Evolutionary conservation across 2,888 invertebrate genomes (phyloP).

Genomic region (Capitulum mitella): DNA sequence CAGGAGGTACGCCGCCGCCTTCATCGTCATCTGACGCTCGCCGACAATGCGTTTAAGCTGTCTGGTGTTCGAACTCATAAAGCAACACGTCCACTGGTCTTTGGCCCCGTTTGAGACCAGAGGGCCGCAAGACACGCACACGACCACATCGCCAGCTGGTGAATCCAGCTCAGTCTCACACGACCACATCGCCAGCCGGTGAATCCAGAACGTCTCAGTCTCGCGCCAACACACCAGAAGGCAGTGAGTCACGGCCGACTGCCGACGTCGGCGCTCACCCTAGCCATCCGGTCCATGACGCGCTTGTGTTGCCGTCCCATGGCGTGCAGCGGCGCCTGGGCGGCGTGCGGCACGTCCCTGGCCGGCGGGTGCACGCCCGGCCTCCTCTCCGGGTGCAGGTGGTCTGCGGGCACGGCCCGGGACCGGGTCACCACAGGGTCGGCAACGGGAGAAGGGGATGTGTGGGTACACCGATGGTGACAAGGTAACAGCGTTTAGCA

Average conservation of each 20-base stretch:
- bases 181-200: too few relatives aligned
- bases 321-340: not conserved
- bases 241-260: not conserved
- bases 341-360: not conserved
- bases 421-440: not conserved
- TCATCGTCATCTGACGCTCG: too few relatives aligned
- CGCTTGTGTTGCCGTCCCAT: slow-evolving; percentile 2
- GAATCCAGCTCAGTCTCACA: not conserved
- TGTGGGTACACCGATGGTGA: too few relatives aligned
- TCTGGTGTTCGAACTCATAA: too few relatives aligned
- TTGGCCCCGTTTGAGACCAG: too few relatives aligned
- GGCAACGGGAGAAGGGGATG: too few relatives aligned
- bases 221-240: not conserved
- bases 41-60: too few relatives aligned
- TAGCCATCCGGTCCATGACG: not conserved
- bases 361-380: not conserved
- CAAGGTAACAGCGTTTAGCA: too few relatives aligned
- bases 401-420: slow-evolving; percentile 2
- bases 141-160: not conserved
- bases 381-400: not conserved
- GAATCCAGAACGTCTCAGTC: not conserved
- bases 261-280: not conserved
- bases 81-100: too few relatives aligned
- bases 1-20: too few relatives aligned
- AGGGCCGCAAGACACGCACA: not conserved